A percentile compares a stretch with the other conserved stretches of the same genome.
Conservation (phyloP, 2,888 invertebrate species). For the Drosophila cognata region DNA sequence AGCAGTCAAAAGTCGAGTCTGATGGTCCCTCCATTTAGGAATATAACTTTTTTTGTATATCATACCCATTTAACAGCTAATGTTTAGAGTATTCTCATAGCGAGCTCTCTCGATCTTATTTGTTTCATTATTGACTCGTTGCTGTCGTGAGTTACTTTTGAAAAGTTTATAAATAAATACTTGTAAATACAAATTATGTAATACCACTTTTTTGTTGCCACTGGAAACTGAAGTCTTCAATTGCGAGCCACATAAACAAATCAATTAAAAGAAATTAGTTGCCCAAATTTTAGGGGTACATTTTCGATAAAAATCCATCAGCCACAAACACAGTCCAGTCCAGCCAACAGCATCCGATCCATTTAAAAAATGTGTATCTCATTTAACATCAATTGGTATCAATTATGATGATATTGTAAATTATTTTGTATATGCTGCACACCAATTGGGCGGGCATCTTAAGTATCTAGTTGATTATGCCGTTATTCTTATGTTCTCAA, state of each 20-base stretch:
- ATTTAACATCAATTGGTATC: conserved; percentile 74
- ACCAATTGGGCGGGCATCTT: conserved; percentile 51
- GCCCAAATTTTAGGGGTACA: conserved; percentile 23
- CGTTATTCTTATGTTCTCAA: background rate
- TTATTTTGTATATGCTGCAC: conserved; percentile 53
- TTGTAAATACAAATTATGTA: background rate
- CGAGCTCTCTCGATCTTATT: background rate
- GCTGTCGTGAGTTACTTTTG: conserved; percentile 27
- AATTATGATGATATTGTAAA: conserved; percentile 71
- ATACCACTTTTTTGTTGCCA: too few relatives aligned
- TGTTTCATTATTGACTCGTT: conserved; percentile 30
- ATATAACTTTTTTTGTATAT: background rate
- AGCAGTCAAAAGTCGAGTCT: background rate
- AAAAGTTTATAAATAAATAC: background rate
- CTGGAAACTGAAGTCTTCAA: conserved; percentile 2
- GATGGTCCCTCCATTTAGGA: background rate
- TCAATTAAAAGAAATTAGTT: conserved; percentile 45
- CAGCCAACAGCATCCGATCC: conserved; percentile 24
- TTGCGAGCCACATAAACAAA: conserved; percentile 45
- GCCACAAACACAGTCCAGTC: background rate
- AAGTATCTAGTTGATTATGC: conserved; percentile 13
- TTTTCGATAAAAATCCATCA: conserved; percentile 16
- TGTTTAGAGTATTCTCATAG: background rate
- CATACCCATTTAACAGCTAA: background rate
- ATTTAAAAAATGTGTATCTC: conserved; percentile 44